These are phyloP conservation scores for Belgica antarctica DNA, from an alignment of 2,888 invertebrate genomes.

Conservation along the genomic window DNA sequence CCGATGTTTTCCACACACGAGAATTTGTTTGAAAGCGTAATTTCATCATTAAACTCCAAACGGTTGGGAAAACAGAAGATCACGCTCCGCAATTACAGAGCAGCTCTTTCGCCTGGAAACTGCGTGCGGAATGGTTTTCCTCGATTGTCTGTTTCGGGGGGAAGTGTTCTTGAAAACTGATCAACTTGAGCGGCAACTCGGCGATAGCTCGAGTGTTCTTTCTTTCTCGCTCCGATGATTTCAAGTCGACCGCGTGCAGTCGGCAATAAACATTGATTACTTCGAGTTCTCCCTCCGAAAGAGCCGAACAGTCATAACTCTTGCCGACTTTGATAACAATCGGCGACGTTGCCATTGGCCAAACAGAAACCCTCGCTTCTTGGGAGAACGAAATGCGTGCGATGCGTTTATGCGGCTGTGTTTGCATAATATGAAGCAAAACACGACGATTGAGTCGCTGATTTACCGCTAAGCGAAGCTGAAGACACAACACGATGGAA, in stretches of 20 bases:
- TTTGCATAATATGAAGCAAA: background rate
- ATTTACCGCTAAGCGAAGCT: background rate
- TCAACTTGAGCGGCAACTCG: background rate
- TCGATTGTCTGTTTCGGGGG: too few relatives aligned
- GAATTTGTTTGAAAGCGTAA: too few relatives aligned
- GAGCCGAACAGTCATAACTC: slow-evolving; percentile 5
- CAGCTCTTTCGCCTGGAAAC: background rate
- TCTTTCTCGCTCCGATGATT: background rate
- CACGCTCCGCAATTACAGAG: background rate
- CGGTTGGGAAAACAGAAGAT: slow-evolving; percentile 7
- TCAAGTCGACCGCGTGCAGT: background rate
- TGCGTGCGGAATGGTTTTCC: too few relatives aligned
- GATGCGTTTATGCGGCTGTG: too few relatives aligned
- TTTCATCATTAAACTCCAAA: too few relatives aligned
- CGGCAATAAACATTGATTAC: background rate
- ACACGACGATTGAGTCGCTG: background rate
- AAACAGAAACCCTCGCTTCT: too few relatives aligned
- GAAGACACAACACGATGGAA: background rate
- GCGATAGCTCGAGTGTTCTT: background rate
- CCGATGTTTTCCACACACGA: background rate
- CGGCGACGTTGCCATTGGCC: slow-evolving; percentile 13
- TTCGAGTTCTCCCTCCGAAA: background rate
- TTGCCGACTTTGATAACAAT: slow-evolving; percentile 18
- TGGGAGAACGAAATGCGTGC: background rate
- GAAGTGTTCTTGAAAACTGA: background rate